Evolutionary conservation across 2,888 invertebrate genomes (phyloP).

Genomic region (Eupithecia subfuscata): DNA sequence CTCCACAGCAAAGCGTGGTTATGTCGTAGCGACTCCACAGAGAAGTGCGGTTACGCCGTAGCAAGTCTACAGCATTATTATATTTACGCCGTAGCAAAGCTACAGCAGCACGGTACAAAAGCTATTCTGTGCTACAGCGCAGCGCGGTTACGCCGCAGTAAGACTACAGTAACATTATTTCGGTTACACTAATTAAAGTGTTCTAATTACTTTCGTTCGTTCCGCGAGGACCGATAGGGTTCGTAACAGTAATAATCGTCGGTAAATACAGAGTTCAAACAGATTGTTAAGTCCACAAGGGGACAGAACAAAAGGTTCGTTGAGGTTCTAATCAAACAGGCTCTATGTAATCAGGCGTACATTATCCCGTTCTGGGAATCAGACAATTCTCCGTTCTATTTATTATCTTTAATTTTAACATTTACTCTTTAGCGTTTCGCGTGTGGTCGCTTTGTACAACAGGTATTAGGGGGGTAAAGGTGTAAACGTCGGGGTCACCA

Average conservation of each 20-base stretch:
- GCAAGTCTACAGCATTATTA: neutral
- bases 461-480: neutral
- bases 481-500: too few relatives aligned
- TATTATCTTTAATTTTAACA: neutral
- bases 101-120: neutral
- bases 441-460: neutral
- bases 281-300: slow-evolving; percentile 22
- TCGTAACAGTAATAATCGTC: slow-evolving; percentile 2
- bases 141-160: neutral
- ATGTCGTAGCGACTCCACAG: neutral
- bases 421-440: neutral
- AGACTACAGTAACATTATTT: neutral
- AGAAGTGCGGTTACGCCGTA: neutral
- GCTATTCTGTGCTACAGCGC: too few relatives aligned
- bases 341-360: slow-evolving; percentile 19
- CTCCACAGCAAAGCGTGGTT: neutral
- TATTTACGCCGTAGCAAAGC: neutral
- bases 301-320: slow-evolving; percentile 26
- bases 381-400: slow-evolving; percentile 6
- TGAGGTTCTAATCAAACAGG: slow-evolving; percentile 34
- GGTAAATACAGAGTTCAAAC: slow-evolving; percentile 11
- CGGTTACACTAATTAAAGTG: neutral
- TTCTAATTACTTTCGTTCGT: neutral
- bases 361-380: neutral
- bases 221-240: neutral